phyloP scores from a whole-genome alignment of 2,113 vertebrate species.

The Lamprologus lemairii region DNA sequence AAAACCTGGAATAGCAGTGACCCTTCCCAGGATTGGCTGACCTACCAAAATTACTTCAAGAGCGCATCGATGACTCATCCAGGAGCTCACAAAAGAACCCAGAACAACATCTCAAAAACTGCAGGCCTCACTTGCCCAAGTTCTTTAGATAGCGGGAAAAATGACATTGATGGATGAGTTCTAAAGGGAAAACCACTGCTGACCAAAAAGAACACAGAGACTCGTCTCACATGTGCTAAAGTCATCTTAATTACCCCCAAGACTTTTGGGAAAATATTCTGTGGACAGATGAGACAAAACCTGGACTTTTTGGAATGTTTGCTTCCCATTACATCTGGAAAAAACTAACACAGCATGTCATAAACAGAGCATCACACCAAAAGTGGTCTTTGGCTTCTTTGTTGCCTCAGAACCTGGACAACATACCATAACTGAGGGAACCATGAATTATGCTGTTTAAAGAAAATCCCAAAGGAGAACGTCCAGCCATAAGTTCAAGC shows the following conservation, averaged over 20 bases:
- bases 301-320: neutral
- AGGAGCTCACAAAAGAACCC: neutral
- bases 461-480: neutral
- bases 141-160: neutral
- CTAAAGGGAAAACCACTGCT: neutral
- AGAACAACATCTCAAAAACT: neutral
- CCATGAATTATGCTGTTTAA: rapidly evolving
- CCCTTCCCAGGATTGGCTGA: neutral
- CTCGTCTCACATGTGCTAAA: rapidly evolving
- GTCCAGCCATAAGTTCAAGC: rapidly evolving
- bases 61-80: rapidly evolving
- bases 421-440: neutral
- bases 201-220: neutral
- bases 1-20: neutral
- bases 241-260: neutral
- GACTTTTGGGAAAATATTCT: neutral
- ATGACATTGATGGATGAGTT: rapidly evolving
- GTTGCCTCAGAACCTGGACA: neutral
- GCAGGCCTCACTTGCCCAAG: neutral
- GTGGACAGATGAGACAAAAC: neutral
- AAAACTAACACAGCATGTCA: neutral
- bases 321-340: neutral
- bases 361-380: neutral
- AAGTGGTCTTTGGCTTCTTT: neutral
- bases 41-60: neutral